These are phyloP conservation scores for Ochotona curzoniae DNA, from an alignment of 2,113 vertebrate genomes.

Conservation along the genomic window DNA sequence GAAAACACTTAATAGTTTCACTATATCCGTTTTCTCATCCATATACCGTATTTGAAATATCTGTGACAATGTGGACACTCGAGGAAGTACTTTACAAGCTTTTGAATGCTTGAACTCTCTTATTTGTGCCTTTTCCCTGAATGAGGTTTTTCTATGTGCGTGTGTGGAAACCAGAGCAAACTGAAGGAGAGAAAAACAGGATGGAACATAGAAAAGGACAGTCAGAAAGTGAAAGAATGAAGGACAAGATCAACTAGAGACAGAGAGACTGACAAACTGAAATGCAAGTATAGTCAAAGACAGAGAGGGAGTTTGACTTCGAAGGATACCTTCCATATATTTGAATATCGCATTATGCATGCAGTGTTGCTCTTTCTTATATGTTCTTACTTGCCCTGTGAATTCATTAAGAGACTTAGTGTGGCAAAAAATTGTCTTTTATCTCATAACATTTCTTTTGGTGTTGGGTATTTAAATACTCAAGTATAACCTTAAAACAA, in stretches of 20 bases:
- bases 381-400: no score
- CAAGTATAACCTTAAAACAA: constrained; percentile 48
- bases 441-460: constrained; percentile 41
- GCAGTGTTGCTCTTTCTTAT: background rate
- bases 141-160: constrained; percentile 43
- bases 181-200: constrained; percentile 43
- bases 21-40: background rate
- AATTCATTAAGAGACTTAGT: background rate
- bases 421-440: constrained; percentile 20
- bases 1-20: constrained; percentile 45
- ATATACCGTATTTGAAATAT: background rate
- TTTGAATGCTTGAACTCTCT: constrained; percentile 33
- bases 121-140: constrained; percentile 56
- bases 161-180: constrained; percentile 56
- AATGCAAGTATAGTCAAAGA: constrained; percentile 44
- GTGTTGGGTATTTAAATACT: constrained; percentile 47
- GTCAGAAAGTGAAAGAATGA: constrained; percentile 30
- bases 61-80: constrained; percentile 21
- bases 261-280: constrained; percentile 42
- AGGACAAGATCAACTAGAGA: constrained; percentile 37
- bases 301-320: background rate
- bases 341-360: background rate
- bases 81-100: constrained; percentile 36
- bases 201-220: constrained; percentile 50
- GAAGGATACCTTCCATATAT: background rate